Percentiles rank a stretch among this genome's conserved stretches.
Evolutionary conservation across 2,113 vertebrate species (phyloP).

Genomic region (Mirounga angustirostris): DNA sequence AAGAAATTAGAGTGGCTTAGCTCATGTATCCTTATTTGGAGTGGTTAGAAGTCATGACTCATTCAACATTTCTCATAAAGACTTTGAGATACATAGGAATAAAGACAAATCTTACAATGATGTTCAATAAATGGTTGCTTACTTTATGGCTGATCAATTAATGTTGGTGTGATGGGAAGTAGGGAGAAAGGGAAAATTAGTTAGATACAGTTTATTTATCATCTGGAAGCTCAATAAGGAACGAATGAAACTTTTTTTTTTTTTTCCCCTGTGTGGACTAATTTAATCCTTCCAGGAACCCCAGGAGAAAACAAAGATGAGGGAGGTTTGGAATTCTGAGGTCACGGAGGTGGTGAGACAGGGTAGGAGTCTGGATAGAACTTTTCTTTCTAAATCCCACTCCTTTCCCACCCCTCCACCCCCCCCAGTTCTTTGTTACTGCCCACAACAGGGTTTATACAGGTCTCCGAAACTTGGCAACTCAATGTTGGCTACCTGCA

Average conservation of each 20-base stretch:
- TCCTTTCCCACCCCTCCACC: background rate
- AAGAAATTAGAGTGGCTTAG: background rate
- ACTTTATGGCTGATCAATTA: background rate
- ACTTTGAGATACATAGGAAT: background rate
- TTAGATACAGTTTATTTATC: background rate
- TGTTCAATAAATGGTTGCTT: background rate
- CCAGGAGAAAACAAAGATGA: background rate
- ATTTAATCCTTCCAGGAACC: background rate
- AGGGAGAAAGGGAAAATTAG: background rate
- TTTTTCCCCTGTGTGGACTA: background rate
- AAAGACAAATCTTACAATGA: background rate
- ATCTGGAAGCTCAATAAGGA: background rate
- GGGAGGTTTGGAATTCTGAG: background rate
- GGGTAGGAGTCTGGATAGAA: too few species aligned
- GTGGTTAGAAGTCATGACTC: background rate
- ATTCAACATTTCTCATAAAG: conserved; percentile 3
- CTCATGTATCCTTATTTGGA: background rate
- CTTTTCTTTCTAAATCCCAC: background rate
- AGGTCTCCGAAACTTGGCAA: background rate
- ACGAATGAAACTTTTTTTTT: background rate
- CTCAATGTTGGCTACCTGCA: background rate
- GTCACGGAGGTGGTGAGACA: background rate
- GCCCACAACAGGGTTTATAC: background rate
- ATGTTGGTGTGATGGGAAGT: background rate
- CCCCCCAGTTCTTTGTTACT: background rate